Evolutionary conservation across 2,888 invertebrate species (phyloP).

Genomic region (Luperina testacea): DNA sequence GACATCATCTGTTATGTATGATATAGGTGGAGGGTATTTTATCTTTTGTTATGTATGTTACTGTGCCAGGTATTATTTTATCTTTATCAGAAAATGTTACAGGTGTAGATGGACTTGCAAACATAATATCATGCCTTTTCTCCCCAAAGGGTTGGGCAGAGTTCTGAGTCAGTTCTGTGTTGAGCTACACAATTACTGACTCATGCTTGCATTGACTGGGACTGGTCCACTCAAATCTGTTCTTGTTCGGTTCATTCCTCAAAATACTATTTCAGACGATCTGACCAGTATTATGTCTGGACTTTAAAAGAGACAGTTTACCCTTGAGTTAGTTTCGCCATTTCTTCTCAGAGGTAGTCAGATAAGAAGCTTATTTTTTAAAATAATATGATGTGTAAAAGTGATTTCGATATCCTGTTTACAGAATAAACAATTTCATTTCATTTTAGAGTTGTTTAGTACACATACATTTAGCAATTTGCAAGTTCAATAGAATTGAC

Average conservation of each 20-base stretch:
- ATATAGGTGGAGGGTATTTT: slow-evolving; percentile 17
- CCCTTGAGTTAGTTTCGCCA: background rate
- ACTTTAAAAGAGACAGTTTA: too few relatives aligned
- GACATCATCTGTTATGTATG: slow-evolving; percentile 43
- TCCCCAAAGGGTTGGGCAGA: too few relatives aligned
- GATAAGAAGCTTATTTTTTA: too few relatives aligned
- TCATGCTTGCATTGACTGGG: too few relatives aligned
- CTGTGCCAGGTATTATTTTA: background rate
- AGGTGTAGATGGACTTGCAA: slow-evolving; percentile 26
- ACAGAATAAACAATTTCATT: too few relatives aligned
- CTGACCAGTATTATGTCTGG: too few relatives aligned
- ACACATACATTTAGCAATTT: background rate
- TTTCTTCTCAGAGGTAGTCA: background rate
- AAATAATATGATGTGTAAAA: too few relatives aligned
- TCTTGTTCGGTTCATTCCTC: background rate
- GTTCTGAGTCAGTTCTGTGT: background rate
- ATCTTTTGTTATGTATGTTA: slow-evolving; percentile 35
- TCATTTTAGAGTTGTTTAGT: background rate
- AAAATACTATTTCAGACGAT: background rate
- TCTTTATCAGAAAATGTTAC: slow-evolving; percentile 4
- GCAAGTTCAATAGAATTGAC: background rate
- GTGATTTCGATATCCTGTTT: too few relatives aligned
- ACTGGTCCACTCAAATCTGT: too few relatives aligned
- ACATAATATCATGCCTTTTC: background rate
- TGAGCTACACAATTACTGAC: background rate